A percentile compares a stretch with the other conserved stretches of the same genome.
These are phyloP conservation scores for Cheilosia vernalis DNA, from an alignment of 2,888 invertebrate genomes.

Conservation along the genomic window DNA sequence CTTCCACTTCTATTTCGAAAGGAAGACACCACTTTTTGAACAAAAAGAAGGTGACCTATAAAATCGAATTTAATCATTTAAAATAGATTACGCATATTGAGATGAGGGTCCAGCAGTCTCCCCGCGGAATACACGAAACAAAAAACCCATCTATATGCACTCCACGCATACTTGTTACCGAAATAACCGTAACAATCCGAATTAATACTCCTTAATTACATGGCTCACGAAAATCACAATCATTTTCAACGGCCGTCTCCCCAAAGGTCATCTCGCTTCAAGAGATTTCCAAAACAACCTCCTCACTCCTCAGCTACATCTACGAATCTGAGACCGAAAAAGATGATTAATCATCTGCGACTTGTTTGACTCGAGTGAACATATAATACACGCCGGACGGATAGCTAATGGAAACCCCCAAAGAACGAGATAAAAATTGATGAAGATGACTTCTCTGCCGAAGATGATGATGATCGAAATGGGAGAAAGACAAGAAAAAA, in stretches of 20 bases:
- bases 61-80: conserved; percentile 11
- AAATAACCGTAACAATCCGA: conserved; percentile 64
- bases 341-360: conserved; percentile 68
- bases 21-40: background rate
- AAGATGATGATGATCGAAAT: conserved; percentile 47
- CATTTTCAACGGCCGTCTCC: conserved; percentile 51
- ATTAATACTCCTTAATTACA: conserved; percentile 67
- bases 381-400: conserved; percentile 23
- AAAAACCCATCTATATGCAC: conserved; percentile 20
- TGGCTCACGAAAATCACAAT: conserved; percentile 70
- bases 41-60: conserved; percentile 5
- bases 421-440: conserved; percentile 73
- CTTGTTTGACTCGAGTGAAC: conserved; percentile 54
- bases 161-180: conserved; percentile 40
- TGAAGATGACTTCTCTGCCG: conserved; percentile 74
- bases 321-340: conserved; percentile 55
- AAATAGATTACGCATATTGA: background rate
- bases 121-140: background rate
- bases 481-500: conserved; percentile 14
- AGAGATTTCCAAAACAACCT: conserved; percentile 32
- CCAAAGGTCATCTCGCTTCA: conserved; percentile 62
- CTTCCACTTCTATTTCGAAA: background rate
- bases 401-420: conserved; percentile 71
- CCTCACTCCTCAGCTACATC: conserved; percentile 9
- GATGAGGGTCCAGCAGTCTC: background rate